Conservation (phyloP, 1,140 invertebrate species). For the Drosophila watanabei region DNA sequence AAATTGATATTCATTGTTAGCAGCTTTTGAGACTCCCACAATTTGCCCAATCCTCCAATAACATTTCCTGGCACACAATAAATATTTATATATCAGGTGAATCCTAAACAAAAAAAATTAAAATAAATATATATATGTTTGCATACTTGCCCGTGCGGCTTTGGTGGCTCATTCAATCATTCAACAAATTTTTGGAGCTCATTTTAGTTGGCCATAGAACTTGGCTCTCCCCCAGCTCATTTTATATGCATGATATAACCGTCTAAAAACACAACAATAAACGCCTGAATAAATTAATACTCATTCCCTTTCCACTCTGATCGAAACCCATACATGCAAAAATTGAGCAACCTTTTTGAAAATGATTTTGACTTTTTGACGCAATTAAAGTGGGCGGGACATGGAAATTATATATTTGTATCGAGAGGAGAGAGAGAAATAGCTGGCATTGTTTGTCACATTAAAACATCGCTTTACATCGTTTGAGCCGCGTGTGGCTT, state of each 20-base stretch:
- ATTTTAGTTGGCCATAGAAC: constrained; percentile 18
- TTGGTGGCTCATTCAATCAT: constrained; percentile 24
- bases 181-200: constrained; percentile 17
- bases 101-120: constrained; percentile 1
- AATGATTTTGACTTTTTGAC: constrained; percentile 70
- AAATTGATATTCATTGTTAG: constrained; percentile 3
- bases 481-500: constrained; percentile 75
- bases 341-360: constrained; percentile 32
- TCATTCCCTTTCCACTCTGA: background rate
- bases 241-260: constrained; percentile 69
- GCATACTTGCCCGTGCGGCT: constrained; percentile 11
- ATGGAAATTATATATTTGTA: constrained; percentile 55
- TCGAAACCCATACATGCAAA: constrained; percentile 2
- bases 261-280: constrained; percentile 66
- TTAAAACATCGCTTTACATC: constrained; percentile 74
- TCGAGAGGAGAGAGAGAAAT: constrained; percentile 2
- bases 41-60: background rate
- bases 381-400: constrained; percentile 67
- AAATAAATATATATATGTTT: constrained; percentile 1
- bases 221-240: constrained; percentile 40
- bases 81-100: constrained; percentile 24
- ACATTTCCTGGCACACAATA: background rate
- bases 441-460: constrained; percentile 65
- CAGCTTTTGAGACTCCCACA: constrained; percentile 8
- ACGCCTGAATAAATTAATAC: constrained; percentile 60